Percentiles rank a stretch among this genome's conserved stretches.
phyloP scores from a whole-genome alignment of 2,113 vertebrate genomes.

The Hippoglossus stenolepis region DNA sequence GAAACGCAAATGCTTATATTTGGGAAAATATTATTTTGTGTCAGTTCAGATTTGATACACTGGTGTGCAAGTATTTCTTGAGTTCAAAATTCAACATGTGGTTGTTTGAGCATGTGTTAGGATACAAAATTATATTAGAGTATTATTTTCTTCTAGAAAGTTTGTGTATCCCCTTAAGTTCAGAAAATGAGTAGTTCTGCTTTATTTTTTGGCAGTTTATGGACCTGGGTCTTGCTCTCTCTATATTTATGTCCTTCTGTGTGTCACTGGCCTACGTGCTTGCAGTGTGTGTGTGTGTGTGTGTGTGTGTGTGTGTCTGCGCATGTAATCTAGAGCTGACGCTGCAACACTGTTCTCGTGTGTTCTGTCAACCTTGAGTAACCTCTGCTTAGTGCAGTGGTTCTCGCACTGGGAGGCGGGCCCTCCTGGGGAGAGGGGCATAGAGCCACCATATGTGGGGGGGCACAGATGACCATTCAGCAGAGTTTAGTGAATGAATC shows the following conservation, averaged over 20 bases:
- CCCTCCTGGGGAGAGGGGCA: no score
- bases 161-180: not conserved
- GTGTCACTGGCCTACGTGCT: conserved; percentile 11
- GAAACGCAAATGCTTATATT: no score
- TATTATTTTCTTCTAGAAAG: not conserved
- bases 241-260: conserved; percentile 35
- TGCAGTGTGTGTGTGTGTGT: not conserved
- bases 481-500: not conserved
- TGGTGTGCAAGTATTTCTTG: conserved; percentile 7
- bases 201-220: conserved; percentile 23
- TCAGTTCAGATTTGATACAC: not conserved
- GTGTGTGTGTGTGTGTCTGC: not conserved
- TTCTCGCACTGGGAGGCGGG: no score
- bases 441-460: not conserved
- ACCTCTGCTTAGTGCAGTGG: conserved; percentile 37
- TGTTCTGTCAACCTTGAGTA: conserved; percentile 64
- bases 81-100: not conserved
- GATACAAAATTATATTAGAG: not conserved
- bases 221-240: not conserved
- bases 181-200: conserved; percentile 4
- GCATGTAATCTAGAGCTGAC: conserved; percentile 34
- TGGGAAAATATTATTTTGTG: no score
- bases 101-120: not conserved
- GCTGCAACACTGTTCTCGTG: conserved; percentile 48
- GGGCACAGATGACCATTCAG: not conserved